Base-by-base conservation (phyloP, 1,140 invertebrate species). In the Meloidogyne floridensis region DNA sequence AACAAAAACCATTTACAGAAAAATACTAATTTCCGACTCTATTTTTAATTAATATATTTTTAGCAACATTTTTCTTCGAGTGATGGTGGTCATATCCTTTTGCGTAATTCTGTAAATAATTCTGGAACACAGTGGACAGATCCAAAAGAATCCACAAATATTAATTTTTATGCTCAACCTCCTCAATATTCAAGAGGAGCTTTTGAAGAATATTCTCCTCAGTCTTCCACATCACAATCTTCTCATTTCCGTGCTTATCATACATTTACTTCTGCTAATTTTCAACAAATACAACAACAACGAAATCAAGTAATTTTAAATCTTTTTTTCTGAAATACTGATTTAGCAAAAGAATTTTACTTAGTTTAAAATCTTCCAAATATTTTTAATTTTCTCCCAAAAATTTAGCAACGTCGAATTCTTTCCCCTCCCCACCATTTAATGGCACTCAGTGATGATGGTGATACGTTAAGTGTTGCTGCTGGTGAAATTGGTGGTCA, bases 371-470 rank as follows among this genome's bases (percentile, higher is more conserved):
- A 32, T 32, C 32, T 2, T 1, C 2, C 32, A 32, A 32, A 15
- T 71, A 70, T 11, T 51, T 10, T 43, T 20, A 3, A 10, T 32
- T 53, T 20, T n/a, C 32, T 53, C 43, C 43, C 3, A 75, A 53
- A 59, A 13, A 15, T 47, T 5, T 32, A 75, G 59, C 74, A 47
- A 72, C 77, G 65, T 8, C 20, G 77, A 18, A 20, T 79, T n/a
- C 65, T 79, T 42, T 79, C 77, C 6, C 77, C 77, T 53, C 65
- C 77, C 9, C 77, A 79, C 32, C 59, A 79, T 70, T 71, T 79
- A 72, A 79, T 79, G 77, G 77, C 72, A 18, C 43, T 79, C 6
- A 79, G 77, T 51, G 77, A 79, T 71, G 77, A 79, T n/a, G 77
- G 77, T 11, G 77, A 79, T 72, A 79, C 77, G 2, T 47, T 79